A percentile compares a stretch with the other conserved stretches of the same genome.
phyloP scores from a whole-genome alignment of 1,140 invertebrate species.

The Rhopalosiphum maidis region DNA sequence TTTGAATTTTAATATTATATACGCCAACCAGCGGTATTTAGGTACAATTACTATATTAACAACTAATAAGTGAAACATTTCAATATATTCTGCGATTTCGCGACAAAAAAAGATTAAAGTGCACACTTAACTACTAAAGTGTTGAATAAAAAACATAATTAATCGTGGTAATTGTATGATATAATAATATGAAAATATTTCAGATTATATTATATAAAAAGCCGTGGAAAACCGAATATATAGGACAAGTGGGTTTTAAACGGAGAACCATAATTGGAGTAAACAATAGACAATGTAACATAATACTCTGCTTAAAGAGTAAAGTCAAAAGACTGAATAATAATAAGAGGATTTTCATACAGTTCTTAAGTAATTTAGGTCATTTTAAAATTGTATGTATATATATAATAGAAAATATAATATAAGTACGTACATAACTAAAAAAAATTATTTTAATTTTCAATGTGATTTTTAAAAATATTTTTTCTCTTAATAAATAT shows the following conservation, averaged over 20 bases:
- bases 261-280: neutral
- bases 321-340: constrained; percentile 1
- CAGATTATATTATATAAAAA: neutral
- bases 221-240: neutral
- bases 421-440: neutral
- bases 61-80: neutral
- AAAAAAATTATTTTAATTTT: neutral
- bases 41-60: too few species aligned
- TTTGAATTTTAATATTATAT: neutral
- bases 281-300: neutral
- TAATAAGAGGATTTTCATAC: neutral
- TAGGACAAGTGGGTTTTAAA: constrained; percentile 1
- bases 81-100: neutral
- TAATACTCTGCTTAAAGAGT: neutral
- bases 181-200: constrained; percentile 11
- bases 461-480: neutral
- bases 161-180: neutral
- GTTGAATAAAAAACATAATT: constrained; percentile 14
- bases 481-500: neutral
- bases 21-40: neutral
- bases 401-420: neutral
- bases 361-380: neutral
- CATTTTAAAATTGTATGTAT: neutral
- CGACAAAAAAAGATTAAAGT: neutral
- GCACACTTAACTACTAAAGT: neutral